phyloP scores from a whole-genome alignment of 2,888 invertebrate genomes.

The Pandemis corylana region DNA sequence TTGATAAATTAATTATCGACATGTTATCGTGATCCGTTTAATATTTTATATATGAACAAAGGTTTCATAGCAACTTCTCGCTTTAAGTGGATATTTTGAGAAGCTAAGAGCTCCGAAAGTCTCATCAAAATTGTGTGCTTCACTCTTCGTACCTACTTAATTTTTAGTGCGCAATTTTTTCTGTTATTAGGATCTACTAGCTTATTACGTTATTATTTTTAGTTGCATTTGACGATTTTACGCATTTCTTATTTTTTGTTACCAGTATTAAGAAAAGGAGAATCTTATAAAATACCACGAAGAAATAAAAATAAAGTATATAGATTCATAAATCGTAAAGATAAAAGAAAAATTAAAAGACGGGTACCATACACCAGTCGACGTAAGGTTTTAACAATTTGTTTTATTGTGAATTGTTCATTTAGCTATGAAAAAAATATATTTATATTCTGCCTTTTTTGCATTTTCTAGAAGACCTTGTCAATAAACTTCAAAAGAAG shows the following conservation, averaged over 20 bases:
- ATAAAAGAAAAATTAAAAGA: slow-evolving; percentile 29
- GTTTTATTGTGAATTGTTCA: background rate
- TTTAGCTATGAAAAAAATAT: too few species aligned
- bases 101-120: too few species aligned
- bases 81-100: too few species aligned
- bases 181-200: too few species aligned
- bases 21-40: too few species aligned
- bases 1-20: too few species aligned
- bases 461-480: slow-evolving; percentile 39
- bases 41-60: too few species aligned
- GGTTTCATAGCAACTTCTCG: too few species aligned
- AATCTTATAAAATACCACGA: background rate
- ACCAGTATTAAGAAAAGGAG: slow-evolving; percentile 6
- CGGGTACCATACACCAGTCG: background rate
- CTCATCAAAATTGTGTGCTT: too few species aligned
- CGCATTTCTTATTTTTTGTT: background rate
- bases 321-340: background rate
- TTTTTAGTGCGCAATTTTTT: too few species aligned
- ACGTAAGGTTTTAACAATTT: background rate
- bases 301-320: background rate
- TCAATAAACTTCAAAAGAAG: slow-evolving; percentile 54
- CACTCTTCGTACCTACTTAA: too few species aligned
- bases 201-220: background rate
- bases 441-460: too few species aligned
- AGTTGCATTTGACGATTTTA: background rate